Evolutionary conservation across 2,113 vertebrate genomes (phyloP).

Genomic region (Circaetus gallicus): DNA sequence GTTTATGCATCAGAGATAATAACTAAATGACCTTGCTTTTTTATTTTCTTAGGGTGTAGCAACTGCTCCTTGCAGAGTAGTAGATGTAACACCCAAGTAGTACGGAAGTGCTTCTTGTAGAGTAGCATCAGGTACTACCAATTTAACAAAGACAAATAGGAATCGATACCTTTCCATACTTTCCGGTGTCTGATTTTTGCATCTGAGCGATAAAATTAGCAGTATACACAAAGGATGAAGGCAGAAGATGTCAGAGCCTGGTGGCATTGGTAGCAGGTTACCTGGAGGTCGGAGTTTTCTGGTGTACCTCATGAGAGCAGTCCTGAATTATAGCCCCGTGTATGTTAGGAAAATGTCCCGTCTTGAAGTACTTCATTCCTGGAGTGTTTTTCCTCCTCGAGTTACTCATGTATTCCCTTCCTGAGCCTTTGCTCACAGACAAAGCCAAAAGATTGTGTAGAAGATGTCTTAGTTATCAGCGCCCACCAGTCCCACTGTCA

Average conservation of each 20-base stretch:
- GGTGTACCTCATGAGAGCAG: fast-evolving
- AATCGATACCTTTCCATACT: fast-evolving
- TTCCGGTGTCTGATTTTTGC: not conserved
- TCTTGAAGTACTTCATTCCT: fast-evolving
- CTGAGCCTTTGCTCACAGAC: not conserved
- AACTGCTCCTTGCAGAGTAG: not conserved
- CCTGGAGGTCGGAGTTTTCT: too few species aligned
- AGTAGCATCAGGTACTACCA: not conserved
- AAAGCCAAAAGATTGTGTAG: not conserved
- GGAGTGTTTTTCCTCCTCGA: not conserved
- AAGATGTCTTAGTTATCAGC: not conserved
- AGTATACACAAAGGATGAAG: not conserved
- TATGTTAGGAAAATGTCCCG: fast-evolving
- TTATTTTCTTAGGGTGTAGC: not conserved
- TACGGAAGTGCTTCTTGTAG: not conserved
- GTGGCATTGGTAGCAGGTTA: not conserved
- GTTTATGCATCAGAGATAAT: not conserved
- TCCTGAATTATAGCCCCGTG: fast-evolving
- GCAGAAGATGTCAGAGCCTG: too few species aligned
- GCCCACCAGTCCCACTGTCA: fast-evolving
- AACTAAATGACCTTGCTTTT: not conserved
- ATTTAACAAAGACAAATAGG: not conserved
- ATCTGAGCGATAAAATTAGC: not conserved
- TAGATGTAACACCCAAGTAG: not conserved
- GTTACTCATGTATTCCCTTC: not conserved